phyloP scores from a whole-genome alignment of 1,140 invertebrate species.

The Sitobion miscanthi region DNA sequence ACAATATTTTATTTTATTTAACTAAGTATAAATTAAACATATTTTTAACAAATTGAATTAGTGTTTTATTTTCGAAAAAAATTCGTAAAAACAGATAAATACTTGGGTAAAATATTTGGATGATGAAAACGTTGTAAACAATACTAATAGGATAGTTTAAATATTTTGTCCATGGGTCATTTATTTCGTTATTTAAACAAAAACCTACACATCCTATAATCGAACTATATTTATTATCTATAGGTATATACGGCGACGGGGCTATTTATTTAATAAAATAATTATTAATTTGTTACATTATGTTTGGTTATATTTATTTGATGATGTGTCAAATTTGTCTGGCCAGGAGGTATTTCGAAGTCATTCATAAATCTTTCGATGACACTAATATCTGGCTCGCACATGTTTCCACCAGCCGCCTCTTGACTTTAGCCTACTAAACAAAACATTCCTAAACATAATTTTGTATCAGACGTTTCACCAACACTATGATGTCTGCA shows the following conservation, averaged over 20 bases:
- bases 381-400: conserved; percentile 52
- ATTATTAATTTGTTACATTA: not conserved
- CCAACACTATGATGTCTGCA: not conserved
- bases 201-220: not conserved
- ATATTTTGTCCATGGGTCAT: not conserved
- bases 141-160: not conserved
- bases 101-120: not conserved
- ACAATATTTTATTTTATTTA: no score
- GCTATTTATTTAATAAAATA: not conserved
- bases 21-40: no score
- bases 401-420: conserved; percentile 46
- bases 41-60: no score
- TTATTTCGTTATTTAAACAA: not conserved
- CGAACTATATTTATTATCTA: not conserved
- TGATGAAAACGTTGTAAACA: not conserved
- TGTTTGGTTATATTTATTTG: not conserved
- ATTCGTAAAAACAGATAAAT: not conserved
- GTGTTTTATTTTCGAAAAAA: no score
- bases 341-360: conserved; percentile 42
- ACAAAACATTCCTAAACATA: conserved; percentile 42
- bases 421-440: conserved; percentile 48
- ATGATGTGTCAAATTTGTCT: conserved; percentile 35
- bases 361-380: conserved; percentile 54
- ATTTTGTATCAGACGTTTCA: conserved; percentile 16
- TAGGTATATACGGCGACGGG: not conserved